Evolutionary conservation across 1,140 invertebrate species (phyloP).

Genomic region (Ceratosolen fusciceps): DNA sequence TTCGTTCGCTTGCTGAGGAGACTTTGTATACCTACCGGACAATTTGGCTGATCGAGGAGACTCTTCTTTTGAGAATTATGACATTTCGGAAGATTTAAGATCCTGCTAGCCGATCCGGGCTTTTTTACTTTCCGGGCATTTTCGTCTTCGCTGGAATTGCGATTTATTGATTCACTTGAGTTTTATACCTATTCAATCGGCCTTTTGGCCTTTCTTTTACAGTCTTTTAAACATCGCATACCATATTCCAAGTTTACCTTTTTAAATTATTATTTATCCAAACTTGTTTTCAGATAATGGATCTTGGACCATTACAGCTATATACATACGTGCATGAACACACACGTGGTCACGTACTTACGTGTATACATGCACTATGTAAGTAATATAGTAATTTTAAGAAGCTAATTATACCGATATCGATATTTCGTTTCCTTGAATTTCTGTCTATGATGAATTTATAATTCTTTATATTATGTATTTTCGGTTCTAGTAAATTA

Average conservation of each 20-base stretch:
- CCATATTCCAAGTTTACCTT: not conserved
- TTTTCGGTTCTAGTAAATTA: no score
- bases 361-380: no score
- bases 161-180: not conserved
- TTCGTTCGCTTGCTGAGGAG: not conserved
- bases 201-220: not conserved
- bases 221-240: not conserved
- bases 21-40: not conserved
- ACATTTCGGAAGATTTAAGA: constrained; percentile 6
- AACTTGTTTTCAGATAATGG: not conserved
- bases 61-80: constrained; percentile 21
- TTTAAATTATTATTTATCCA: not conserved
- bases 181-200: not conserved
- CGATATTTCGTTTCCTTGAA: not conserved
- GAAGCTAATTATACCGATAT: not conserved
- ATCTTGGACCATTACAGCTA: no score
- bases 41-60: not conserved
- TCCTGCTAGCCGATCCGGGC: not conserved
- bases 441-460: not conserved
- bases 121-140: not conserved
- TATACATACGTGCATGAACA: no score
- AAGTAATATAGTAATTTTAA: no score
- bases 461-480: not conserved
- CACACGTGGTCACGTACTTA: no score
- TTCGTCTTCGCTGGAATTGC: not conserved